Base-by-base conservation (phyloP, 2,113 vertebrate genomes). In the Plecotus auritus region DNA sequence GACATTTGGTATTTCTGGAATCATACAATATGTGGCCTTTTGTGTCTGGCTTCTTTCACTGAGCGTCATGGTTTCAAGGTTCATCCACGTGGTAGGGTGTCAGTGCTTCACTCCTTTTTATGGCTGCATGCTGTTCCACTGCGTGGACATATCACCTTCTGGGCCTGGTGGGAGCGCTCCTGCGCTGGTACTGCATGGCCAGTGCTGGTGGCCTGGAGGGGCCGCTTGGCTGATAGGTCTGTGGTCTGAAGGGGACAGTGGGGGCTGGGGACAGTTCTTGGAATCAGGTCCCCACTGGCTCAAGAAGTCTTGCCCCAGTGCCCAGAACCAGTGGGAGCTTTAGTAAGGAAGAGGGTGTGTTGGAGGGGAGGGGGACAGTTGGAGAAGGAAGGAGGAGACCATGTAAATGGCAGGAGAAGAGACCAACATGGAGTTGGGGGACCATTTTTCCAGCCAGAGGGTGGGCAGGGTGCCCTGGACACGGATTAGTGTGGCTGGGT, bases 101-200 rank as follows among this genome's bases (percentile, higher is more conserved):
- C 9, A 17, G 18, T 3, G 12, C 8, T 56, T 40, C 20, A 2
- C 40, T 66, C 42, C 28, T 66, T 40, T 54, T 35, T 4, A 6
- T 1, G 17, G 14, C 49, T 23, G 26, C 64, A 28, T 32, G 5
- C 45, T 8, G 16, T 17, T 45, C 35, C 17, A 9, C 10, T 0
- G 3, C 20, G 4, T 0, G 1, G 26, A 1, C 2, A 1, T 5
- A 30, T 26, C 37, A 0, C 4, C 1, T 22, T 18, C 14, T 2
- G 7, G 40, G 26, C 16, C 26, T 4, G 13, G 49, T 4, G 1
- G 66, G 32, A 18, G 40, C 3, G 0, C 26, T 51, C 91, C 64
- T 26, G 40, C 0, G 1, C 30, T 20, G 67, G 54, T 22, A 14
- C 11, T 12, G 20, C 45, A 16, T 2, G 85, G 76, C n/a, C 67